Base-by-base conservation (phyloP, 2,797 vertebrate species). In the Sebastes iracundus region DNA sequence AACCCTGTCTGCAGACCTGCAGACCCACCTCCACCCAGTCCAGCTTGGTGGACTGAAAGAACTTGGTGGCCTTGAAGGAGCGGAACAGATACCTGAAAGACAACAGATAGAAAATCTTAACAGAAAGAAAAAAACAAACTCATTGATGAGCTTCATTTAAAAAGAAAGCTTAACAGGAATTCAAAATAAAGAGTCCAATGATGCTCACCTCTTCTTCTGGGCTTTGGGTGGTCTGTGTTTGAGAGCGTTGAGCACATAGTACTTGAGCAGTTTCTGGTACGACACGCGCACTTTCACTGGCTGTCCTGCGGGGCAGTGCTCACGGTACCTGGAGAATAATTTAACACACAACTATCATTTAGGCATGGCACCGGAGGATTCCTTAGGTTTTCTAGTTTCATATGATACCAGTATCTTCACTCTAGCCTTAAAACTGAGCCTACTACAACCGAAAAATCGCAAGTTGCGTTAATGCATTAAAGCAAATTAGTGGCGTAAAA, bases 11-110 rank as follows among this genome's bases (percentile, higher is more conserved):
- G 91, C 98, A 99, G 63, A 99, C 99, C 93, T 99, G 99, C 2
- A 99, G 95, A 2, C 99, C 99, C 0, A 99, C 98, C 80, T 99
- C 99, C 83, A 99, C 99, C 99, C 99, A 99, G 91, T 99, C 99
- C 87, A 99, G 95, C 90, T 99, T 99, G 1, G 99, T 99, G 0
- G 99, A 99, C 94, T 99, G 99, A 88, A 99, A 99, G 93, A 99
- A 99, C 92, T 99, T 99, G 0, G 99, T 99, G 66, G 99, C 97
- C 91, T 99, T 99, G 94, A 99, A 99, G 59, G 99, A 99, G 42
- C 99, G 98, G 94, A 99, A 99, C 3, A 99, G 95, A 90, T 99
- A 99, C 91, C 99, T 99, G 88, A 49, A 60, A 64, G 6, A 65
- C 53, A 79, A 77, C 5, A 72, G 33, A 82, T 2, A 0, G 23